Percentiles rank a stretch among this genome's conserved stretches.
Conservation (phyloP, 2,113 vertebrate genomes). For the Nibea coibor region DNA sequence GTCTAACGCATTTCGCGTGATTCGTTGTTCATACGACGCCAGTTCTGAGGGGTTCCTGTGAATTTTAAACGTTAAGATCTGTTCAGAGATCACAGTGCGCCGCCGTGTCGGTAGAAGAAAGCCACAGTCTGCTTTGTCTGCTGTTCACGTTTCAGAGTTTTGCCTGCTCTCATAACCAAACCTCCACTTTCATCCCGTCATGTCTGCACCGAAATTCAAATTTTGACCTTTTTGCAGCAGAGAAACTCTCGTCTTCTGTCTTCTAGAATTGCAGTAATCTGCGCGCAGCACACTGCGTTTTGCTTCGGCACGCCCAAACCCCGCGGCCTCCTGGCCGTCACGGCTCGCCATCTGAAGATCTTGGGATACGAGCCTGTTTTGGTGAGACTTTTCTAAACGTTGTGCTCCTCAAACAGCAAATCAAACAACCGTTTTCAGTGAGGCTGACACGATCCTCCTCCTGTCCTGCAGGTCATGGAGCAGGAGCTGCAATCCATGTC, state of each 20-base stretch:
- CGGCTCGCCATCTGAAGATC: constrained; percentile 86
- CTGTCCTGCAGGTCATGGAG: constrained; percentile 79
- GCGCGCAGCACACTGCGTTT: constrained; percentile 75
- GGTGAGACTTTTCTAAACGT: constrained; percentile 82
- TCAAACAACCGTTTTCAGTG: not conserved
- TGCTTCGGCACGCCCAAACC: constrained; percentile 85
- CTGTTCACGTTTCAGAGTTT: constrained; percentile 3
- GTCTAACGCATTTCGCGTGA: not conserved
- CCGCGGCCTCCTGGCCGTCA: constrained; percentile 86
- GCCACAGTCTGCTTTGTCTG: not conserved
- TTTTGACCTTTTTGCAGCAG: constrained; percentile 23
- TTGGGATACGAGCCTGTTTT: constrained; percentile 88
- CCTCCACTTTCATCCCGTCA: not conserved
- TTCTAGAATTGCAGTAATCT: constrained; percentile 88
- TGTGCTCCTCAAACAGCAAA: not conserved
- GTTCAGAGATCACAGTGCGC: not conserved
- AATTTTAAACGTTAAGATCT: not conserved
- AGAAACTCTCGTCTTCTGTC: constrained; percentile 36
- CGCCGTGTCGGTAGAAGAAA: not conserved
- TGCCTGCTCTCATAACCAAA: not conserved
- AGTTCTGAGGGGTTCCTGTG: not conserved
- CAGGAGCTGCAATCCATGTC: constrained; percentile 80
- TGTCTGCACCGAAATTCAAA: constrained; percentile 2
- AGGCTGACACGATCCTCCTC: not conserved
- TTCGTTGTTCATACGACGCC: not conserved